Evolutionary conservation across 2,113 vertebrate genomes (phyloP).

Genomic region (Ploceus nigricollis): DNA sequence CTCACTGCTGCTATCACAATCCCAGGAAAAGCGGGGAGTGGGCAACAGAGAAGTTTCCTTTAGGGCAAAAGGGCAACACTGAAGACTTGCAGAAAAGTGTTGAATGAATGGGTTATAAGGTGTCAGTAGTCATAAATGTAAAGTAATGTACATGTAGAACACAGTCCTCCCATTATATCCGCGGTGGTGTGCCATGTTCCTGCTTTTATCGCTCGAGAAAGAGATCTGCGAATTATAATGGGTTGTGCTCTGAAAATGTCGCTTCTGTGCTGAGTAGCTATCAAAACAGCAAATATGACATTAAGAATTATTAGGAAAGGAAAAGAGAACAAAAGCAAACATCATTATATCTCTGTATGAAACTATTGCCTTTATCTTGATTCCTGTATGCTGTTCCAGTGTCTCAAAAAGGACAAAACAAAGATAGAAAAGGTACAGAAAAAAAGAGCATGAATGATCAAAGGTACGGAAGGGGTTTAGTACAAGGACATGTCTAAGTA

Average conservation of each 20-base stretch:
- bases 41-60: neutral
- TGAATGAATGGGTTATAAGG: neutral
- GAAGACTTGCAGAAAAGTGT: neutral
- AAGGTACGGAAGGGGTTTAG: neutral
- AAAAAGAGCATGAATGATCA: slow-evolving; percentile 13
- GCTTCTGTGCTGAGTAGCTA: neutral
- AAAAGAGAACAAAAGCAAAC: slow-evolving; percentile 26
- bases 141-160: neutral
- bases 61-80: neutral
- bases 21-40: neutral
- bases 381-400: neutral
- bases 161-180: neutral
- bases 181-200: neutral
- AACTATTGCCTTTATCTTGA: slow-evolving; percentile 22
- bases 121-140: neutral
- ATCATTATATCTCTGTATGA: neutral
- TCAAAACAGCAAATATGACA: slow-evolving; percentile 33
- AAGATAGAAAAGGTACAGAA: neutral
- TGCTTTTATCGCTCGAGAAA: neutral
- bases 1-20: neutral
- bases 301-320: slow-evolving; percentile 22
- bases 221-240: neutral
- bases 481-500: neutral
- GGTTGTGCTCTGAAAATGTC: slow-evolving; percentile 38
- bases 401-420: slow-evolving; percentile 21